Evolutionary conservation across 2,113 vertebrate species (phyloP).

Genomic region (Cyanoliseus patagonus): DNA sequence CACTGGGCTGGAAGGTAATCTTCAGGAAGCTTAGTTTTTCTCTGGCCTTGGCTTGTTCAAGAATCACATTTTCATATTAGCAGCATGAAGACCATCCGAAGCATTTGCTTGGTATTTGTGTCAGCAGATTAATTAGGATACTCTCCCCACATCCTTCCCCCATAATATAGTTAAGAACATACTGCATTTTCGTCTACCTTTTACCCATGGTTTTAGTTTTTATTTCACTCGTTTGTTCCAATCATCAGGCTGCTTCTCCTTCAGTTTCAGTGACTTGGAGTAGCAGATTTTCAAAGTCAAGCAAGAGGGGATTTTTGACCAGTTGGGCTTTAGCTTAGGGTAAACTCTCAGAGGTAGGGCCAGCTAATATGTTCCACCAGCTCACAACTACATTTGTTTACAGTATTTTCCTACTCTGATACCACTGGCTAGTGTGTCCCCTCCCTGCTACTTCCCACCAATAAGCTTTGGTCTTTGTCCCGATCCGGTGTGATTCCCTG

Average conservation of each 20-base stretch:
- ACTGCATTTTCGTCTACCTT: neutral
- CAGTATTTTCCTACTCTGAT: neutral
- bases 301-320: neutral
- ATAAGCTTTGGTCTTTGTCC: neutral
- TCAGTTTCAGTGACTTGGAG: neutral
- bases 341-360: neutral
- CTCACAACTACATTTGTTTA: neutral
- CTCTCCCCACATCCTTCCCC: neutral
- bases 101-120: neutral
- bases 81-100: neutral
- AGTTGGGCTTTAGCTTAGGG: neutral
- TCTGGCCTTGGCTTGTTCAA: neutral
- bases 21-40: neutral
- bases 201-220: neutral
- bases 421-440: neutral
- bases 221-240: neutral
- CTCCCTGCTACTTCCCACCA: neutral
- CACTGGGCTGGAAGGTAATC: neutral
- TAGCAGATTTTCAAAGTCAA: neutral
- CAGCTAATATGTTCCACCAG: neutral
- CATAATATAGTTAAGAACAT: neutral
- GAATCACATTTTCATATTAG: neutral
- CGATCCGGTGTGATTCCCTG: neutral
- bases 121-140: neutral
- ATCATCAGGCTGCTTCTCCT: neutral